Base-by-base conservation (phyloP, 2,797 vertebrate species). In the Lindbergichthys nudifrons region DNA sequence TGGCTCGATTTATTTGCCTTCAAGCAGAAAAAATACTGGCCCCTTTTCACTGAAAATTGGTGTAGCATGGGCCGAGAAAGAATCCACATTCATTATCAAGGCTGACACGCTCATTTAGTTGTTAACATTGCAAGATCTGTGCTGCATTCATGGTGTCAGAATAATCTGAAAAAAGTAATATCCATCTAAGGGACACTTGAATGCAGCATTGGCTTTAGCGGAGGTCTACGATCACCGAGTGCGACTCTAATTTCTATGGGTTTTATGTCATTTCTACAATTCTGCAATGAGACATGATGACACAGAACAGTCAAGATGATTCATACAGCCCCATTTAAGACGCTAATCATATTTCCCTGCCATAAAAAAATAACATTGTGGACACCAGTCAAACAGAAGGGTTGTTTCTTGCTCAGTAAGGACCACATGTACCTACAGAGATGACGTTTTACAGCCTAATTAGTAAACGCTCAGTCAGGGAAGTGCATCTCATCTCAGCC, bases 391-490 rank as follows among this genome's bases (percentile, higher is more conserved):
- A 73, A 41, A 65, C 21, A 30, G 53, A 3, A 71, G 36, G 46
- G 60, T 42, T 59, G 74, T 64, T 63, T 54, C 43, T 5, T 57
- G 14, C 48, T 64, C 58, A 42, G 57, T 15, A 62, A 43, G 21
- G 15, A 66, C 10, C 6, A 62, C 58, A 41, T 3, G 0, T 23
- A 52, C 53, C 18, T 7, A 46, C 6, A 73, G 65, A 65, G 18
- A 10, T 10, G 11, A 63, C 10, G 2, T 73, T 87, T 87, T 78
- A 84, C 60, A 74, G 47, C 46, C 56, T 77, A 53, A 86, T 75
- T 69, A 30, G 36, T 54, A 30, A 81, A 50, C 6, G 4, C n/a
- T 45, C 45, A 74, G 66, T 83, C 68, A 77, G 71, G 52, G 23
- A 74, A 72, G 42, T 47, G 36, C 0, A 19, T 16, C 42, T 73